Conservation (phyloP, 2,113 vertebrate genomes). For the Brachirus orientalis region DNA sequence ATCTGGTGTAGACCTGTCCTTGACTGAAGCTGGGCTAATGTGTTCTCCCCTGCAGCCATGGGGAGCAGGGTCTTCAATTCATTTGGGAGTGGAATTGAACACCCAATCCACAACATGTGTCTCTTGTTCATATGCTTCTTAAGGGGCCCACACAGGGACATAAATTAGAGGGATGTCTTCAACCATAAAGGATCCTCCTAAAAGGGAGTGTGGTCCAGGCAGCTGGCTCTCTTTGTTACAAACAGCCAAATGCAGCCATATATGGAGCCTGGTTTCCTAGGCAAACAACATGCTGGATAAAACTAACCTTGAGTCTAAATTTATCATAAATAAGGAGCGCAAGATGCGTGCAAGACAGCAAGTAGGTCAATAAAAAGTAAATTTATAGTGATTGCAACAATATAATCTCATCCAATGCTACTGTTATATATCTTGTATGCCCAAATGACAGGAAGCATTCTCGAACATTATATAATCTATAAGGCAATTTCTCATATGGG, state of each 20-base stretch:
- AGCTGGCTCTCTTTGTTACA: conserved; percentile 63
- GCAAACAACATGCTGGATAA: conserved; percentile 28
- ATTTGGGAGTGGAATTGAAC: conserved; percentile 18
- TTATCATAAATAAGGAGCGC: not conserved
- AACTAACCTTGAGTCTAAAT: not conserved
- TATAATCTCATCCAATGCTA: not conserved
- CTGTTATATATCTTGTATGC: conserved; percentile 7
- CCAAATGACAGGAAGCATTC: conserved; percentile 51
- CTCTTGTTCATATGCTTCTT: conserved; percentile 66
- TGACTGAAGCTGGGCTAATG: conserved; percentile 50
- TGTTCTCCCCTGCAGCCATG: conserved; percentile 27
- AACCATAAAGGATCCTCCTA: conserved; percentile 68
- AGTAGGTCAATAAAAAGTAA: conserved; percentile 43
- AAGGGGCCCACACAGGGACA: conserved; percentile 58
- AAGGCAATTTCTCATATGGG: conserved; percentile 45
- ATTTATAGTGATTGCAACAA: conserved; percentile 35
- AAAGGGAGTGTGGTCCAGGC: conserved; percentile 61
- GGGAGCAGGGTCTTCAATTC: conserved; percentile 47
- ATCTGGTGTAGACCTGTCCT: conserved; percentile 18
- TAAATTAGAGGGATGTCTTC: conserved; percentile 77
- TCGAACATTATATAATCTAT: conserved; percentile 29
- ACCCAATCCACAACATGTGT: conserved; percentile 55
- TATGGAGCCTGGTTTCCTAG: conserved; percentile 44
- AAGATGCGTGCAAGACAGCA: not conserved
- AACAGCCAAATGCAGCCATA: conserved; percentile 54